Evolutionary conservation across 2,888 invertebrate genomes (phyloP), one percentile per base, ranked within the genome.

Genomic region (Graphium colonna): DNA sequence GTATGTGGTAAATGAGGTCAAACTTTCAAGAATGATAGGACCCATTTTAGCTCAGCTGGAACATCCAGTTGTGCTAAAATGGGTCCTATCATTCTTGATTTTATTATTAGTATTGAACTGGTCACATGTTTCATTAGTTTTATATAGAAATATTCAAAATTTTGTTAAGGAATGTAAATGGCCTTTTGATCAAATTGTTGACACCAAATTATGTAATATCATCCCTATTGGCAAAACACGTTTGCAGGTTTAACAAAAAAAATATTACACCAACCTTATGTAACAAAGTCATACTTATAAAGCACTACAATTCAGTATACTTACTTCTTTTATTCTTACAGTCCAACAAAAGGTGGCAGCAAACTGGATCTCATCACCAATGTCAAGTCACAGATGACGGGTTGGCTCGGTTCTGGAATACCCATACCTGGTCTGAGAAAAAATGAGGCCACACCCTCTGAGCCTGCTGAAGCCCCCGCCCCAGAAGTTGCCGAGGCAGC

Each of bases 311-410:
- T 31, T 10, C 31, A 31, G 31, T 7, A 31, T 9, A 31, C 10
- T 31, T 9, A 31, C 8, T 7, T 10, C 1, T 9, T 31, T 31
- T 36, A 16, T 41, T 39, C 63, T 73, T 64, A 58, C 89, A 95
- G 95, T 74, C 94, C 94, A 21, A 94, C 94, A 57, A 94, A 94
- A 85, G 92, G 88, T 46, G 92, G 91, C 62, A 92, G 94, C 77
- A 94, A 94, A 74, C 77, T 95, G 71, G 96, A 96, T 73, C 94
- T 96, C 92, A 92, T 96, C 75, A 95, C 95, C 65, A 96, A 95
- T 70, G 96, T 96, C 55, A 96, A 96, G 90, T 94, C 93, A 54
- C 94, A 95, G 85, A 94, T 95, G 92, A 93, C 93, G n/a, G 96
- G 95, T 40, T 96, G 96, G 93, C 91, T 96, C 54, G 94, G 94